A percentile compares a stretch with the other conserved stretches of the same genome.
Conservation (phyloP, 2,888 invertebrate species). For the Latrodectus hesperus region DNA sequence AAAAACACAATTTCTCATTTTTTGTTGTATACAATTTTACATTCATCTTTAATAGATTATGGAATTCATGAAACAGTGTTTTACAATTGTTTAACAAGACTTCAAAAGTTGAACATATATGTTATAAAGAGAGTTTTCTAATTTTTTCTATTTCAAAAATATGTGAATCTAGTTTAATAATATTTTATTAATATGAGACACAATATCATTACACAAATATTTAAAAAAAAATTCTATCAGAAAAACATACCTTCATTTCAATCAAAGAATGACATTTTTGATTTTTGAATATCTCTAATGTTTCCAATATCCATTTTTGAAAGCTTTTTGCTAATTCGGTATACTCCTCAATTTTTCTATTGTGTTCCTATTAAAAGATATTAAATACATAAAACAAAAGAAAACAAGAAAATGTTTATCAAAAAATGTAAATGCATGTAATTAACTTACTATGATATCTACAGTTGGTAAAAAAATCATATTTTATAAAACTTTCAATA, state of each 20-base stretch:
- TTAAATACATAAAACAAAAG: background rate
- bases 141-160: background rate
- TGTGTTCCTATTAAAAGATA: slow-evolving; percentile 80
- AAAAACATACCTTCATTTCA: slow-evolving; percentile 87
- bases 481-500: no score
- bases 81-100: no score
- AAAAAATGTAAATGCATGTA: no score
- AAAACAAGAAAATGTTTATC: background rate
- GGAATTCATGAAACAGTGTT: no score
- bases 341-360: slow-evolving; percentile 92
- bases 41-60: no score
- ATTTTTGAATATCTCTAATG: slow-evolving; percentile 88
- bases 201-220: no score
- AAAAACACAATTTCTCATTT: no score
- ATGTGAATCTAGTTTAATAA: background rate
- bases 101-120: background rate
- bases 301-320: slow-evolving; percentile 93
- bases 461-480: no score
- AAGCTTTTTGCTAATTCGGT: slow-evolving; percentile 90
- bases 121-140: background rate
- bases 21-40: no score
- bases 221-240: background rate
- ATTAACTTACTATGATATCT: no score
- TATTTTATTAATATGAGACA: background rate
- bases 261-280: slow-evolving; percentile 92